Evolutionary conservation across 2,888 invertebrate species (phyloP).

Genomic region (Macrophya annulata): DNA sequence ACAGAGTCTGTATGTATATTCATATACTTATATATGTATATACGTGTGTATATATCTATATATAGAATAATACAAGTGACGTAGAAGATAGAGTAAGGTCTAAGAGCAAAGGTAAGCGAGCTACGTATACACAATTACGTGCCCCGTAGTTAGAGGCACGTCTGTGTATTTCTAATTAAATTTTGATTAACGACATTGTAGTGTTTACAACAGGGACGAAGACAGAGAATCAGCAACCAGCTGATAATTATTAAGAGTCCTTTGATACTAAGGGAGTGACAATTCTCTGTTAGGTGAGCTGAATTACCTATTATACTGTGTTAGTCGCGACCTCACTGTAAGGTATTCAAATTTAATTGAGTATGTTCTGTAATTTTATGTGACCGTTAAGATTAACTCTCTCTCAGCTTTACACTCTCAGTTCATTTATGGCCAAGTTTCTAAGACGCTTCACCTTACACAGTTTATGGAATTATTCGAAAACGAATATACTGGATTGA

Average conservation of each 20-base stretch:
- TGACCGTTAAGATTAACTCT: neutral
- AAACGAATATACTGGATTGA: neutral
- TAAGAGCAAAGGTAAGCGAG: conserved; percentile 38
- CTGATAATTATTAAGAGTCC: conserved; percentile 39
- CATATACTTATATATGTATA: neutral
- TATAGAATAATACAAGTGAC: neutral
- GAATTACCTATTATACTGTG: neutral
- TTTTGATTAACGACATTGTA: conserved; percentile 49
- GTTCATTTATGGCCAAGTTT: neutral
- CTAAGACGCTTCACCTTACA: neutral
- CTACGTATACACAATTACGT: conserved; percentile 20
- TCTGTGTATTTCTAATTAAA: conserved; percentile 48
- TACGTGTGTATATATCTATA: neutral
- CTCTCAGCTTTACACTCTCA: neutral
- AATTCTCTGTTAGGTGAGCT: conserved; percentile 17
- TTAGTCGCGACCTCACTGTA: neutral
- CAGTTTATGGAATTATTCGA: conserved; percentile 7
- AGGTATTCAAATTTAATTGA: conserved; percentile 10
- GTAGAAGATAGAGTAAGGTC: neutral
- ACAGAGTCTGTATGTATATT: neutral
- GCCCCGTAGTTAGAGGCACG: neutral
- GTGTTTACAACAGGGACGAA: conserved; percentile 33
- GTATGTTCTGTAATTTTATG: conserved; percentile 26
- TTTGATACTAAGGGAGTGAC: conserved; percentile 33
- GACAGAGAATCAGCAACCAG: conserved; percentile 33